Percentiles rank a stretch among this genome's conserved stretches.
phyloP scores from a whole-genome alignment of 2,888 invertebrate genomes.

The Leucophora obtusa region DNA sequence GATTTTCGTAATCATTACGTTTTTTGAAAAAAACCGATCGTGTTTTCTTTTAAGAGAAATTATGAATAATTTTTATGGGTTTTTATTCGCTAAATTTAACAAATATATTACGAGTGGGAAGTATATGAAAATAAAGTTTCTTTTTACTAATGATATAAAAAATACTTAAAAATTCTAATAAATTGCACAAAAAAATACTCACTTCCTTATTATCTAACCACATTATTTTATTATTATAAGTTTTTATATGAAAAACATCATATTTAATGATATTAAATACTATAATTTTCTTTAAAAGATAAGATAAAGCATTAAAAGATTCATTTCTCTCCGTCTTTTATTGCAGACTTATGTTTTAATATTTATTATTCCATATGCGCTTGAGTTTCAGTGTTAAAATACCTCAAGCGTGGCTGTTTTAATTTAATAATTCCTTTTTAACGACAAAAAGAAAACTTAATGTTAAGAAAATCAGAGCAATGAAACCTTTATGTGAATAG shows the following conservation, averaged over 20 bases:
- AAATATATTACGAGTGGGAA: too few species aligned
- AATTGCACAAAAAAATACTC: background rate
- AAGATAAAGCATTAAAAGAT: conserved; percentile 12
- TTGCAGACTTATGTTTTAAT: conserved; percentile 40
- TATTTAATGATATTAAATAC: background rate
- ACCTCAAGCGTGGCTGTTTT: background rate
- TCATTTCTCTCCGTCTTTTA: conserved; percentile 13
- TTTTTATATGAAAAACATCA: background rate
- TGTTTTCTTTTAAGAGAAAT: too few species aligned
- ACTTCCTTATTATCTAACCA: background rate
- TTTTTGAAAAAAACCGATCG: too few species aligned
- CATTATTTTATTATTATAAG: background rate
- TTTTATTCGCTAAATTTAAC: too few species aligned
- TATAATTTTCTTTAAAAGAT: conserved; percentile 34
- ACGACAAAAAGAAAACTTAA: background rate
- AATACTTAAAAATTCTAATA: background rate
- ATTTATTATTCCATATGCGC: background rate
- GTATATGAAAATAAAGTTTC: too few species aligned
- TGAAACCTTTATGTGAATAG: background rate
- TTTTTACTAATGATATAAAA: background rate
- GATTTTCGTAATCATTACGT: too few species aligned
- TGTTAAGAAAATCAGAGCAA: background rate
- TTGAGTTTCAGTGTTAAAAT: background rate
- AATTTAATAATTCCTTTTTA: background rate
- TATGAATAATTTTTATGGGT: too few species aligned